A percentile compares a stretch with the other conserved stretches of the same genome.
These are phyloP conservation scores for Chironomus tentans DNA, from an alignment of 2,888 invertebrate genomes.

Conservation along the genomic window DNA sequence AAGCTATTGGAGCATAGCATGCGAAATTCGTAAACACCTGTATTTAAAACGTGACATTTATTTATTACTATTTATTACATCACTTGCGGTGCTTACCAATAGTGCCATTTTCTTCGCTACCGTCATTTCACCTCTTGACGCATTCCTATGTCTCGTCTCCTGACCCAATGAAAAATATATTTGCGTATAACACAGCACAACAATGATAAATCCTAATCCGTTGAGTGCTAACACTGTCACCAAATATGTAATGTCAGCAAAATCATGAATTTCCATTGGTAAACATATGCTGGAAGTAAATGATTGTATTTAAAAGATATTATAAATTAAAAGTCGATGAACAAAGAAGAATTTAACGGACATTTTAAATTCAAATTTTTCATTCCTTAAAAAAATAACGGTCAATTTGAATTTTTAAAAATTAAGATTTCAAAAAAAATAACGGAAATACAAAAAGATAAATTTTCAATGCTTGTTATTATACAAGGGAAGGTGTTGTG, in stretches of 20 bases:
- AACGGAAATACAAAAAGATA: too few species aligned
- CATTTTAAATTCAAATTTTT: too few species aligned
- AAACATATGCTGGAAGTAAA: slow-evolving; percentile 60
- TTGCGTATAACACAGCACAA: slow-evolving; percentile 75
- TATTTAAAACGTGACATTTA: background rate
- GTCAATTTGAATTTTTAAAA: too few species aligned
- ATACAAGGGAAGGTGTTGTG: too few species aligned
- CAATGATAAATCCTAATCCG: slow-evolving; percentile 71
- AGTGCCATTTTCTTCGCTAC: slow-evolving; percentile 86
- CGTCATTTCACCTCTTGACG: slow-evolving; percentile 52
- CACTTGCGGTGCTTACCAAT: slow-evolving; percentile 45
- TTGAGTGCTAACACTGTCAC: slow-evolving; percentile 64
- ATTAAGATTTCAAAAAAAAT: too few species aligned
- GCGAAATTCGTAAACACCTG: slow-evolving; percentile 68
- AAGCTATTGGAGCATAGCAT: slow-evolving; percentile 81
- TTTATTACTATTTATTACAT: background rate
- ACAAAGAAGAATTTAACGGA: too few species aligned
- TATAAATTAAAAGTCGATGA: too few species aligned
- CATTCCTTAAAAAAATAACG: too few species aligned
- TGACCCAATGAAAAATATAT: slow-evolving; percentile 74
- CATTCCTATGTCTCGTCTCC: slow-evolving; percentile 46
- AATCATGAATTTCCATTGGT: slow-evolving; percentile 69
- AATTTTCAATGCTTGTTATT: too few species aligned
- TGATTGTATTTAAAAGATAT: too few species aligned
- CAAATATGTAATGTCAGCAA: slow-evolving; percentile 64